phyloP scores from a whole-genome alignment of 53 echinoderm and acorn worm species.

The Henricia sp. region DNA sequence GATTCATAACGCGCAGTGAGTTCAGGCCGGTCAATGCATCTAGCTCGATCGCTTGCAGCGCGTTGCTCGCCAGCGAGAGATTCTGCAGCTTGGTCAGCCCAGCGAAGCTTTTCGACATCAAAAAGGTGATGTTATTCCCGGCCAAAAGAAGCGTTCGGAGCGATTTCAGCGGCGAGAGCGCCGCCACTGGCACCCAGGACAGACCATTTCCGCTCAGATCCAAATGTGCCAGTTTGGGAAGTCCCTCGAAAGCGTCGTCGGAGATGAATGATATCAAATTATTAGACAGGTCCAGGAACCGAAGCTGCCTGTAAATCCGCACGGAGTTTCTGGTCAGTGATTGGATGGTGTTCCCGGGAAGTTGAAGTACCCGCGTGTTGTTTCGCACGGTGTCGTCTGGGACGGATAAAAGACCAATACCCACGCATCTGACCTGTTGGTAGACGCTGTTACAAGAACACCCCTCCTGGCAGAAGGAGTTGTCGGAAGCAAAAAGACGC shows the following conservation, averaged over 20 bases:
- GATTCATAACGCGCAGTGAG: not conserved
- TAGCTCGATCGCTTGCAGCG: slow-evolving; percentile 17
- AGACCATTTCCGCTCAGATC: slow-evolving; percentile 33
- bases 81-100: slow-evolving; percentile 44
- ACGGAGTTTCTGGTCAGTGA: not conserved
- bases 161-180: slow-evolving; percentile 27
- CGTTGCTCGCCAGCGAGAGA: slow-evolving; percentile 20
- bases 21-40: slow-evolving; percentile 23
- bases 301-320: slow-evolving; percentile 30
- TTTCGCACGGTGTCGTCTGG: slow-evolving; percentile 47
- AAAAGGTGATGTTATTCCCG: slow-evolving; percentile 19
- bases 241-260: slow-evolving; percentile 23
- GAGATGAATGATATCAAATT: slow-evolving; percentile 25
- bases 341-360: slow-evolving; percentile 16
- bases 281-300: slow-evolving; percentile 31
- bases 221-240: slow-evolving; percentile 25
- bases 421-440: slow-evolving; percentile 23
- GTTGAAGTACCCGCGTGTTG: slow-evolving; percentile 37
- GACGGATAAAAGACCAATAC: not conserved
- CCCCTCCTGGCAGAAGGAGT: slow-evolving; percentile 16
- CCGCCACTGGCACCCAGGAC: slow-evolving; percentile 34
- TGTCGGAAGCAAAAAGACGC: not conserved
- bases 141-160: slow-evolving; percentile 23
- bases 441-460: slow-evolving; percentile 45
- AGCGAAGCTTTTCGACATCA: slow-evolving; percentile 14